These are phyloP conservation scores for Parapsyche elsis DNA, from an alignment of 1,140 invertebrate species.

Conservation along the genomic window DNA sequence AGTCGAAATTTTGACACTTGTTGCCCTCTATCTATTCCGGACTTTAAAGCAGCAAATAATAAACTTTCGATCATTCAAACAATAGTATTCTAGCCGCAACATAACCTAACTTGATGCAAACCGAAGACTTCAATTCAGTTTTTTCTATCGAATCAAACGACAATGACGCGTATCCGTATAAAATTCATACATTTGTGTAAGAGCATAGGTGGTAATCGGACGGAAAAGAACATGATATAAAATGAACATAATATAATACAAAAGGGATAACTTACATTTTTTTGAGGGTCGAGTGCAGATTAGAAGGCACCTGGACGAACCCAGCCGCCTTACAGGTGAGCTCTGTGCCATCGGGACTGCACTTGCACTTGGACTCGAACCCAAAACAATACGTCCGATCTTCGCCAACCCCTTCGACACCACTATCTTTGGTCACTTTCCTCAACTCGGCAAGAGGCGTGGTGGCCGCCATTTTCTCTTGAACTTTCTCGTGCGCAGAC, in stretches of 20 bases:
- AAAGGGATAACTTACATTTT: constrained; percentile 61
- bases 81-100: too few relatives aligned
- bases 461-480: constrained; percentile 5
- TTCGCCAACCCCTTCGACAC: not conserved
- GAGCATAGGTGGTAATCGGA: not conserved
- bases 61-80: too few relatives aligned
- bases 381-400: constrained; percentile 58
- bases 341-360: constrained; percentile 60
- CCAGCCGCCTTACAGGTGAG: constrained; percentile 60
- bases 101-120: too few relatives aligned
- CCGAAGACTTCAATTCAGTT: too few relatives aligned
- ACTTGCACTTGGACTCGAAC: constrained; percentile 60
- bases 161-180: too few relatives aligned
- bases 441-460: not conserved
- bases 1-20: too few relatives aligned
- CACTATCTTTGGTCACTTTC: not conserved
- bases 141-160: too few relatives aligned
- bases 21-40: too few relatives aligned
- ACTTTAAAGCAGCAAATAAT: too few relatives aligned
- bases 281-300: constrained; percentile 59
- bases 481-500: constrained; percentile 12
- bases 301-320: constrained; percentile 60
- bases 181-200: not conserved
- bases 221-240: too few relatives aligned
- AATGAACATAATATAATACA: not conserved